These are phyloP conservation scores for Poeciliopsis prolifica DNA, from an alignment of 2,113 vertebrate genomes.

Conservation along the genomic window DNA sequence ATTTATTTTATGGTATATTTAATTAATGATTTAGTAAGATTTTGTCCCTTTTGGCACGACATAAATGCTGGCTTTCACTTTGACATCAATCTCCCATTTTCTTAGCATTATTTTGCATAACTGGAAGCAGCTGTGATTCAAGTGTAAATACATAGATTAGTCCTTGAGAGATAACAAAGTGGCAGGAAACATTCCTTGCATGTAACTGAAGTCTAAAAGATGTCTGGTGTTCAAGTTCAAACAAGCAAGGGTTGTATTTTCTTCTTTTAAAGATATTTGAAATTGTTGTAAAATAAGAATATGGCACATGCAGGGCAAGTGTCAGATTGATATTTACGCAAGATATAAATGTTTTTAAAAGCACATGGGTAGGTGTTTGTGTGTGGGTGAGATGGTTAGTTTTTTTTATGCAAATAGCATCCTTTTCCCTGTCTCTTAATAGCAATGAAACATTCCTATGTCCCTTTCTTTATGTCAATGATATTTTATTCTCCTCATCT, in stretches of 20 bases:
- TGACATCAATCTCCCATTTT: background rate
- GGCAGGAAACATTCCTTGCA: conserved; percentile 16
- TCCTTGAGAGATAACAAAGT: conserved; percentile 25
- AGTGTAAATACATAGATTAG: conserved; percentile 33
- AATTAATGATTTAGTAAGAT: no score
- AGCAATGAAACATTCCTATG: background rate
- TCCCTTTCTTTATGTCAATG: background rate
- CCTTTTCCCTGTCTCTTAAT: background rate
- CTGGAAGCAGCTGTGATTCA: conserved; percentile 37
- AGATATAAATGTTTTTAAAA: background rate
- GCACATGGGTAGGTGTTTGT: background rate
- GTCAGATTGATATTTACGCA: background rate
- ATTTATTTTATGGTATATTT: no score
- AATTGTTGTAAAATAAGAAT: conserved; percentile 20
- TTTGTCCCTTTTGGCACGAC: no score
- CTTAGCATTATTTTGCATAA: conserved; percentile 32
- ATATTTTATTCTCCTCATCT: background rate
- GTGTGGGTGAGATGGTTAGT: background rate
- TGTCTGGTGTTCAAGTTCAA: conserved; percentile 9
- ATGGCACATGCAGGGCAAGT: background rate
- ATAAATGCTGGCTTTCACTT: no score
- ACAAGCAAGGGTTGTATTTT: background rate
- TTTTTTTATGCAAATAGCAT: background rate
- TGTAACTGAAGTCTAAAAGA: conserved; percentile 15
- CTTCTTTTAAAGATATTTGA: background rate